phyloP scores from a whole-genome alignment of 2,888 invertebrate genomes.

The Uloborus plumipes region DNA sequence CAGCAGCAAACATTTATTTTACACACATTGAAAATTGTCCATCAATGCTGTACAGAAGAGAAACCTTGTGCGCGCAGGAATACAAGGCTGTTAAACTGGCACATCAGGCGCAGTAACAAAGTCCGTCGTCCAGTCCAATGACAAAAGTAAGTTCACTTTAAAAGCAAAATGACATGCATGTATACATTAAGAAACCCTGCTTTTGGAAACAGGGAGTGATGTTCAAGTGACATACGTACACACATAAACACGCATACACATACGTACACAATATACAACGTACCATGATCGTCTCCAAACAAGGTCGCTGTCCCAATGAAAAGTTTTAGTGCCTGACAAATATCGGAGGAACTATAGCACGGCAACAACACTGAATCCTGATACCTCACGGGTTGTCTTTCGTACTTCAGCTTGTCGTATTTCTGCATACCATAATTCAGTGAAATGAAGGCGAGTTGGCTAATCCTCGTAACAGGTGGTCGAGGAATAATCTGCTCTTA shows the following conservation, averaged over 20 bases:
- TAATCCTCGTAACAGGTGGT: no score
- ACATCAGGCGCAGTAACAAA: background rate
- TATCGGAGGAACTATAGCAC: no score
- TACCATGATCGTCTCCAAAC: slow-evolving; percentile 47
- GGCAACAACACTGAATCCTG: no score
- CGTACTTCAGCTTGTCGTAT: background rate
- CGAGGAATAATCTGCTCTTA: no score
- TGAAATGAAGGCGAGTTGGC: no score
- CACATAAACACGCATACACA: slow-evolving; percentile 39
- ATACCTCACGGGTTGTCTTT: no score
- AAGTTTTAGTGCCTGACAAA: background rate
- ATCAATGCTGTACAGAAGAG: slow-evolving; percentile 25
- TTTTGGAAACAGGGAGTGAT: slow-evolving; percentile 26
- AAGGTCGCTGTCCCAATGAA: background rate
- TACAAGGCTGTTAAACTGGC: background rate
- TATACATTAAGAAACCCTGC: slow-evolving; percentile 42
- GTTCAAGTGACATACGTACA: slow-evolving; percentile 35
- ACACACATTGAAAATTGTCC: slow-evolving; percentile 29
- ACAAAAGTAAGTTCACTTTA: slow-evolving; percentile 20
- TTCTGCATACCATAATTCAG: no score
- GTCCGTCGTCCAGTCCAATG: slow-evolving; percentile 13
- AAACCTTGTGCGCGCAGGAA: background rate
- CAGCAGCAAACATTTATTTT: no score
- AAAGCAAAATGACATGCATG: slow-evolving; percentile 37
- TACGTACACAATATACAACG: slow-evolving; percentile 62